Percentiles rank a stretch among this genome's conserved stretches.
Conservation (phyloP, 1,140 invertebrate species). For the Drosophila arizonae region DNA sequence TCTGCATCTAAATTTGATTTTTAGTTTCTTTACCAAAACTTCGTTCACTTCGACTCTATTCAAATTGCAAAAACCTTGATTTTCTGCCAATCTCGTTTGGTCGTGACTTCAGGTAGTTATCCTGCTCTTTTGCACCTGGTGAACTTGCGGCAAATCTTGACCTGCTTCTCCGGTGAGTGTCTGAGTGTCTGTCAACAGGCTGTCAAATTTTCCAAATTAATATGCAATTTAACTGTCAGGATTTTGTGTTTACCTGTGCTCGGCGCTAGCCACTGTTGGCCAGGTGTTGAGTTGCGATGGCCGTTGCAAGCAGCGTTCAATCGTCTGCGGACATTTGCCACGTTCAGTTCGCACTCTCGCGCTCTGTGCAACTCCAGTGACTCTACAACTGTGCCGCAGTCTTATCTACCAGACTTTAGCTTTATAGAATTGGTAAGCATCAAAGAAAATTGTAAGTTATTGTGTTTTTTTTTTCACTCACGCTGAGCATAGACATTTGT, state of each 20-base stretch:
- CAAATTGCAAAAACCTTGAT: constrained; percentile 1
- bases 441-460: background rate
- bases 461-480: constrained; percentile 2
- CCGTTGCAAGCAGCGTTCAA: constrained; percentile 39
- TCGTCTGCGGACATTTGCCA: constrained; percentile 51
- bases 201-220: constrained; percentile 66
- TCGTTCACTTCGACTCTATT: background rate
- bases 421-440: no score
- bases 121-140: constrained; percentile 2
- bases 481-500: constrained; percentile 24
- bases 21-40: constrained; percentile 22
- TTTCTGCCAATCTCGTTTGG: background rate
- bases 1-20: constrained; percentile 35
- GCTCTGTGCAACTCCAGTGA: constrained; percentile 4
- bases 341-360: constrained; percentile 48
- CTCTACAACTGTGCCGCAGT: constrained; percentile 28
- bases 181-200: constrained; percentile 41
- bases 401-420: no score
- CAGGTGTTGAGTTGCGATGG: constrained; percentile 27
- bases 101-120: constrained; percentile 4
- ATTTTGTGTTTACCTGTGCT: constrained; percentile 51
- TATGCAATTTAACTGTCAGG: constrained; percentile 74
- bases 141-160: background rate
- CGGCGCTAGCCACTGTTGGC: constrained; percentile 17
- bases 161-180: constrained; percentile 18